phyloP scores from a whole-genome alignment of 2,797 vertebrate genomes.

The Dermochelys coriacea region DNA sequence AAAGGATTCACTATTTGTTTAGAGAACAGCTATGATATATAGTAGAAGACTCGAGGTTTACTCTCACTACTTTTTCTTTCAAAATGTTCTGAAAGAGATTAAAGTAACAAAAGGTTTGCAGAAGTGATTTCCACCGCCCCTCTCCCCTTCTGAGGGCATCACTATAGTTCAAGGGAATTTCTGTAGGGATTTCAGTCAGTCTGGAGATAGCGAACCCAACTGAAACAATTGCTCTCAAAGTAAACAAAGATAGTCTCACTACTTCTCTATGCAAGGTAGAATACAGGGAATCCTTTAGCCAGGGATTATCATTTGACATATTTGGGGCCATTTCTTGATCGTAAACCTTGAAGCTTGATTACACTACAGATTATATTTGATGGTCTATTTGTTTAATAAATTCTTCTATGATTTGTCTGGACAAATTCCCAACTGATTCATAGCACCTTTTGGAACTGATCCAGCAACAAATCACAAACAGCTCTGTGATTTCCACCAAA shows the following conservation, averaged over 20 bases:
- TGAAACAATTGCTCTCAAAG: conserved; percentile 1
- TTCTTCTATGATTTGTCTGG: conserved; percentile 53
- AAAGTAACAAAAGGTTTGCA: background rate
- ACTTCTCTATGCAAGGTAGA: conserved; percentile 13
- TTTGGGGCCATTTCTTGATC: conserved; percentile 41
- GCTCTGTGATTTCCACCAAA: conserved; percentile 10
- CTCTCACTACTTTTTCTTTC: conserved; percentile 8
- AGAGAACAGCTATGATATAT: background rate
- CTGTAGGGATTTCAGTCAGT: background rate
- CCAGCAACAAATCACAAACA: conserved; percentile 45
- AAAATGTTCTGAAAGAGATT: conserved; percentile 6
- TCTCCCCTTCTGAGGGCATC: background rate
- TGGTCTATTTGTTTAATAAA: conserved; percentile 70
- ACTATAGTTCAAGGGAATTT: background rate
- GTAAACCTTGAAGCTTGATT: conserved; percentile 53
- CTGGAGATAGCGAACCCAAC: background rate
- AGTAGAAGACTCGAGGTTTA: background rate
- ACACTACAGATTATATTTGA: conserved; percentile 57
- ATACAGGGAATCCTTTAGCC: conserved; percentile 24
- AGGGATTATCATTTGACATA: conserved; percentile 42
- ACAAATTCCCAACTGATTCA: conserved; percentile 28
- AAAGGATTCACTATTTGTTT: background rate
- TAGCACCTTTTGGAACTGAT: conserved; percentile 26
- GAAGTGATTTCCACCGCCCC: background rate
- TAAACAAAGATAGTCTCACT: conserved; percentile 6